Conservation (phyloP, 2,797 vertebrate species). For the Chiloscyllium punctatum region DNA sequence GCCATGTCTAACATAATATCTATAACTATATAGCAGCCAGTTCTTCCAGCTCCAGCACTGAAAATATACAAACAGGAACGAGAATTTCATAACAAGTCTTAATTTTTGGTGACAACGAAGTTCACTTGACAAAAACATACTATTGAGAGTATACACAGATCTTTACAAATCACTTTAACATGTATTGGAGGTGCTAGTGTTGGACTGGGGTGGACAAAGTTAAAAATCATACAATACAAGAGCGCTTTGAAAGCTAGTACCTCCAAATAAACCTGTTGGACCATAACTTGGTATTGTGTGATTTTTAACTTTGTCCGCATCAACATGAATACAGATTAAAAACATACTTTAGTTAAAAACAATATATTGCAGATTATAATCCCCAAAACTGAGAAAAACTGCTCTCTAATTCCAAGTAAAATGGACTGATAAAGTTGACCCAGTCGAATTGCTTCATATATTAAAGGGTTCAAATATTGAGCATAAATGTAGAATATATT, state of each 20-base stretch:
- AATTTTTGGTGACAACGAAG: neutral
- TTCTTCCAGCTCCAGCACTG: conserved; percentile 92
- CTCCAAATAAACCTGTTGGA: too few relatives aligned
- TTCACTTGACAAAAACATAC: neutral
- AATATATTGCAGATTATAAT: neutral
- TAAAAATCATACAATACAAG: too few relatives aligned
- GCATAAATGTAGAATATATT: neutral
- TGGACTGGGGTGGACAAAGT: too few relatives aligned
- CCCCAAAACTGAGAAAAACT: neutral
- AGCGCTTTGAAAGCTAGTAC: too few relatives aligned
- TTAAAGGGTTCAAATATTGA: neutral
- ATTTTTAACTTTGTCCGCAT: too few relatives aligned
- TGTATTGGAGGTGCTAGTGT: too few relatives aligned
- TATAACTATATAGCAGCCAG: conserved; percentile 96
- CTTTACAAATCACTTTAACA: too few relatives aligned
- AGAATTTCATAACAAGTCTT: neutral
- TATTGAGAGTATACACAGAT: neutral
- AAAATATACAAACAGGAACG: conserved; percentile 40
- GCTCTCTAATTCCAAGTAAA: neutral
- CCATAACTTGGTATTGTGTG: too few relatives aligned
- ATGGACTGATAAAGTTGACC: neutral
- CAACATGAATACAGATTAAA: neutral
- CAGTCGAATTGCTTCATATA: neutral
- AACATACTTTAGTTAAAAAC: neutral
- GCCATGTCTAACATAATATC: conserved; percentile 99